Conservation (phyloP, 2,888 invertebrate species). For the Tubiluchus corallicola region DNA sequence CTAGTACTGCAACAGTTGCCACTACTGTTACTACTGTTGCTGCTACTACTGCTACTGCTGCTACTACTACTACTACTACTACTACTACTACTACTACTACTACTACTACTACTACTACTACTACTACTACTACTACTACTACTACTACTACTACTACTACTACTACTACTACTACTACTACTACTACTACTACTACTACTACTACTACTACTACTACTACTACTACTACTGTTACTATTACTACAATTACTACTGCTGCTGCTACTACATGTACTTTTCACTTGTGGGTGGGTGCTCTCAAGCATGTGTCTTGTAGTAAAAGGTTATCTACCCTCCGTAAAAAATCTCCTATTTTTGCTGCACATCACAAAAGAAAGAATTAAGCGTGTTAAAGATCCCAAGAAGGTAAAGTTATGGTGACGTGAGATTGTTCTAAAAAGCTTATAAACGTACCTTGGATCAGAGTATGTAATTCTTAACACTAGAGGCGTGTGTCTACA, state of each 20-base stretch:
- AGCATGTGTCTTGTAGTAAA: too few relatives aligned
- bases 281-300: not conserved
- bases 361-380: too few relatives aligned
- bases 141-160: conserved; percentile 3
- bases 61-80: conserved; percentile 3
- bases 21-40: not conserved
- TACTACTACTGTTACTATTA: not conserved
- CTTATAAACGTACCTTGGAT: too few relatives aligned
- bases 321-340: too few relatives aligned
- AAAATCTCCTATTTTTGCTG: too few relatives aligned
- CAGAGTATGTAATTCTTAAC: not conserved
- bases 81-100: conserved; percentile 3
- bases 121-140: conserved; percentile 3
- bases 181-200: conserved; percentile 3
- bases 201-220: conserved; percentile 3
- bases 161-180: conserved; percentile 3
- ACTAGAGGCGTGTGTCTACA: not conserved
- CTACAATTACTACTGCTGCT: too few relatives aligned
- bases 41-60: not conserved
- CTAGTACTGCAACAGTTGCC: not conserved
- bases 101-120: conserved; percentile 3
- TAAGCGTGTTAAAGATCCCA: too few relatives aligned
- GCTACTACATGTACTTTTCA: not conserved
- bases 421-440: too few relatives aligned
- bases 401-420: too few relatives aligned